These are phyloP conservation scores for Sylvietta virens DNA, from an alignment of 2,113 vertebrate species.

Conservation along the genomic window DNA sequence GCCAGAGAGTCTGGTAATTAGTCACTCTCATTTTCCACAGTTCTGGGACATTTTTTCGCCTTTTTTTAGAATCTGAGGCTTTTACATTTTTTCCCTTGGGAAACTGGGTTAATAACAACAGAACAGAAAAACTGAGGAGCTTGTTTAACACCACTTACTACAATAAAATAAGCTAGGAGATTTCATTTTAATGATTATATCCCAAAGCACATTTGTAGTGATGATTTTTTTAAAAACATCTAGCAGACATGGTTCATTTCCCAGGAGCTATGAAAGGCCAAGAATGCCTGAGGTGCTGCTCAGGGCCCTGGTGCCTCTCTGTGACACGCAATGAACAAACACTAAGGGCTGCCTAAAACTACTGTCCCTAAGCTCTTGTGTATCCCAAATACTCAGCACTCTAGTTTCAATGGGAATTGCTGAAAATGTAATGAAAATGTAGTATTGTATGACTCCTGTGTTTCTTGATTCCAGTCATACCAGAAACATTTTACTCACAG, in stretches of 20 bases:
- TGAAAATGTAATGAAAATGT: background rate
- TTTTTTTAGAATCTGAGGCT: slow-evolving; percentile 33
- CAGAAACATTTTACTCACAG: background rate
- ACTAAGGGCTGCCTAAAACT: background rate
- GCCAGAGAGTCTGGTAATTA: slow-evolving; percentile 59
- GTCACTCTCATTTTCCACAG: slow-evolving; percentile 44
- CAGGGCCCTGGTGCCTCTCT: background rate
- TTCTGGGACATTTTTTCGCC: background rate
- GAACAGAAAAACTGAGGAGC: slow-evolving; percentile 49
- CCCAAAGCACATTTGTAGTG: slow-evolving; percentile 51
- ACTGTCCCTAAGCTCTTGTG: background rate
- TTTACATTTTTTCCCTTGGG: slow-evolving; percentile 46
- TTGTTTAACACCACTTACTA: slow-evolving; percentile 62
- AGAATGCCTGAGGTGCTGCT: background rate
- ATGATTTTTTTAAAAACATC: slow-evolving; percentile 52
- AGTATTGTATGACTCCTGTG: background rate
- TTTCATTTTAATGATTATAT: slow-evolving; percentile 53
- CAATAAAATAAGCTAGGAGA: slow-evolving; percentile 43
- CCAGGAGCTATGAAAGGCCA: background rate
- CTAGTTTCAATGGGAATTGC: background rate
- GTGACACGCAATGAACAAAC: background rate
- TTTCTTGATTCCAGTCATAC: background rate
- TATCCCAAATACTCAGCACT: background rate
- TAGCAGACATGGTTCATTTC: slow-evolving; percentile 26
- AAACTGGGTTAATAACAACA: slow-evolving; percentile 59